Evolutionary conservation across 2,888 invertebrate species (phyloP).

Genomic region (Meloe dianella): DNA sequence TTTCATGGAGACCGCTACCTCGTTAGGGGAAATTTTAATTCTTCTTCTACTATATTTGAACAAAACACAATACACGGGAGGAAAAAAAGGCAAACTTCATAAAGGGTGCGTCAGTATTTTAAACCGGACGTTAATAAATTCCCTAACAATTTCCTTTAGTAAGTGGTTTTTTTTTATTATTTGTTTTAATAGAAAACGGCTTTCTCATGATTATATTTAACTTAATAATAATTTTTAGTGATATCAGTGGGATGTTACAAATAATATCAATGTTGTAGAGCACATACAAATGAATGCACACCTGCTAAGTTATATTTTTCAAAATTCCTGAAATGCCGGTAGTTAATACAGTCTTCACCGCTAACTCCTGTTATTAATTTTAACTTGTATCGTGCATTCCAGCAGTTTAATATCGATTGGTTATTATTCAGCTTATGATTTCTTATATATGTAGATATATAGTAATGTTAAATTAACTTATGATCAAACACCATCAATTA

Average conservation of each 20-base stretch:
- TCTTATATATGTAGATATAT: slow-evolving; percentile 17
- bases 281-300: slow-evolving; percentile 34
- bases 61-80: neutral
- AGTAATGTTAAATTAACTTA: slow-evolving; percentile 32
- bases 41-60: neutral
- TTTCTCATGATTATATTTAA: neutral
- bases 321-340: slow-evolving; percentile 50
- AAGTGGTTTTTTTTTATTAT: neutral
- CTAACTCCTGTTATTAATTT: slow-evolving; percentile 49
- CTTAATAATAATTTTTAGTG: neutral
- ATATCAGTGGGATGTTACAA: slow-evolving; percentile 32
- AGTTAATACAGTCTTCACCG: slow-evolving; percentile 51
- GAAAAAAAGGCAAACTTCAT: neutral
- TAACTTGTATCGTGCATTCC: slow-evolving; percentile 47
- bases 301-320: slow-evolving; percentile 48
- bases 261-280: slow-evolving; percentile 35
- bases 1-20: neutral
- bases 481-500: slow-evolving; percentile 20
- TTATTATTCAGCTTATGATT: slow-evolving; percentile 32
- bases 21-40: neutral
- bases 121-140: slow-evolving; percentile 2
- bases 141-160: neutral
- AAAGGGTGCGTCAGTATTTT: neutral
- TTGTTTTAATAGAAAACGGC: neutral
- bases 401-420: slow-evolving; percentile 43